A percentile compares a stretch with the other conserved stretches of the same genome.
phyloP scores from a whole-genome alignment of 2,797 vertebrate species.

The Semotilus atromaculatus region DNA sequence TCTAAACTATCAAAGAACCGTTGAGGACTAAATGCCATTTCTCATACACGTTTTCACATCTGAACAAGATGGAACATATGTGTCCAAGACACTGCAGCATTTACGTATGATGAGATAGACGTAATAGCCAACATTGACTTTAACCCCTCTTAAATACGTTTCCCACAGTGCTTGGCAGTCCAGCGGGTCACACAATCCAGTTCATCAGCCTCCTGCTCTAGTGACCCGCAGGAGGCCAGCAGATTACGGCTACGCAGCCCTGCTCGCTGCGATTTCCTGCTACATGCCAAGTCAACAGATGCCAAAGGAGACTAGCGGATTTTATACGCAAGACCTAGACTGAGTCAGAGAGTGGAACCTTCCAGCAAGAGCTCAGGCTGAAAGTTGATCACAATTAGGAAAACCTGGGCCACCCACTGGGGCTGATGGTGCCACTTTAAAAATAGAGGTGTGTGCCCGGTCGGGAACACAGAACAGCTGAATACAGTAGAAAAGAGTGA shows the following conservation, averaged over 20 bases:
- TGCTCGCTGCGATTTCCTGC: constrained; percentile 1
- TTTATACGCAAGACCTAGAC: constrained; percentile 32
- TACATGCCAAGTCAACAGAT: constrained; percentile 55
- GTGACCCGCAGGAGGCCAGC: constrained; percentile 42
- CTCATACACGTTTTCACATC: neutral
- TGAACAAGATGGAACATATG: neutral
- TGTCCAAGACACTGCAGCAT: neutral
- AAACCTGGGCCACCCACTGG: constrained; percentile 54
- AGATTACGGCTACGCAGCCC: neutral
- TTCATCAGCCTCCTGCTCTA: constrained; percentile 43
- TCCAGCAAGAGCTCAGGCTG: constrained; percentile 19
- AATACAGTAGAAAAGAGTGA: neutral
- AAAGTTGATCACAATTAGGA: constrained; percentile 50
- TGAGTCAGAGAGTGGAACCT: constrained; percentile 20
- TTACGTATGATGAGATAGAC: neutral
- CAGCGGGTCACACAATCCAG: constrained; percentile 28
- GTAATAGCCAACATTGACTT: constrained; percentile 10
- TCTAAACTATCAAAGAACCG: constrained; percentile 35
- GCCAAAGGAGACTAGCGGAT: constrained; percentile 54
- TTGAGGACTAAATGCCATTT: neutral
- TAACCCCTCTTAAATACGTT: constrained; percentile 8
- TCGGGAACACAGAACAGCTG: neutral
- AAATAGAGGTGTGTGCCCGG: neutral
- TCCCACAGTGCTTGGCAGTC: constrained; percentile 43
- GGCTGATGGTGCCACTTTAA: constrained; percentile 24